Conservation (phyloP, 2,113 vertebrate species). For the Potamarius usumacintae region DNA sequence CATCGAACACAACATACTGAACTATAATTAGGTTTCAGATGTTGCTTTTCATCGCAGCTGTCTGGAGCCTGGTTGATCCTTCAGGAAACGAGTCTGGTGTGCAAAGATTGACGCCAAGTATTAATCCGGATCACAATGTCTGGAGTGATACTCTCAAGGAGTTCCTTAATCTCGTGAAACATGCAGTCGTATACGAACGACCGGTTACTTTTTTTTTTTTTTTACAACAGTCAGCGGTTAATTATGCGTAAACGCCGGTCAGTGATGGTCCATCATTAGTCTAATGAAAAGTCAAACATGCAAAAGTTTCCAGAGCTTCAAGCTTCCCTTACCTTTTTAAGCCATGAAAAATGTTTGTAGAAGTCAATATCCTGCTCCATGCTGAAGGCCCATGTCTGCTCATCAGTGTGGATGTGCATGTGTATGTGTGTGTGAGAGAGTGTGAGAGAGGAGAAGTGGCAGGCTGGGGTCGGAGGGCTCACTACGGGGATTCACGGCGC, state of each 20-base stretch:
- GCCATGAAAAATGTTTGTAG: slow-evolving; percentile 95
- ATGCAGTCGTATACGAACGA: neutral
- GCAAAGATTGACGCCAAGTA: neutral
- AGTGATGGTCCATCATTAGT: no score
- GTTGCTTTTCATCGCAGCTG: slow-evolving; percentile 19
- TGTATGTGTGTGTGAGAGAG: slow-evolving; percentile 63
- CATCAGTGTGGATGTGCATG: slow-evolving; percentile 67
- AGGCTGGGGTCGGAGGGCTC: slow-evolving; percentile 20
- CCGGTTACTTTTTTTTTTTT: neutral
- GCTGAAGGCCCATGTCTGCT: slow-evolving; percentile 87
- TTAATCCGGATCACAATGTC: neutral
- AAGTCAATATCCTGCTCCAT: slow-evolving; percentile 96
- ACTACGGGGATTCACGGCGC: slow-evolving; percentile 3
- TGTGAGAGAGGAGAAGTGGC: slow-evolving; percentile 17
- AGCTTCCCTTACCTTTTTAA: slow-evolving; percentile 84
- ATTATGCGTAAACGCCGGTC: neutral
- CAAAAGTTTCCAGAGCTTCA: neutral
- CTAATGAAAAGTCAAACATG: no score
- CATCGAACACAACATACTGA: neutral
- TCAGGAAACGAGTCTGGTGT: neutral
- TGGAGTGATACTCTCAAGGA: neutral
- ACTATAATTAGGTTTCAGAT: slow-evolving; percentile 35
- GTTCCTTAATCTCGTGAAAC: neutral
- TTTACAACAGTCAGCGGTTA: neutral
- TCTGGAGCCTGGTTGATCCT: slow-evolving; percentile 16